These are phyloP conservation scores for Diplosoma virens DNA, from an alignment of 23 tunicate genomes.

Conservation along the genomic window DNA sequence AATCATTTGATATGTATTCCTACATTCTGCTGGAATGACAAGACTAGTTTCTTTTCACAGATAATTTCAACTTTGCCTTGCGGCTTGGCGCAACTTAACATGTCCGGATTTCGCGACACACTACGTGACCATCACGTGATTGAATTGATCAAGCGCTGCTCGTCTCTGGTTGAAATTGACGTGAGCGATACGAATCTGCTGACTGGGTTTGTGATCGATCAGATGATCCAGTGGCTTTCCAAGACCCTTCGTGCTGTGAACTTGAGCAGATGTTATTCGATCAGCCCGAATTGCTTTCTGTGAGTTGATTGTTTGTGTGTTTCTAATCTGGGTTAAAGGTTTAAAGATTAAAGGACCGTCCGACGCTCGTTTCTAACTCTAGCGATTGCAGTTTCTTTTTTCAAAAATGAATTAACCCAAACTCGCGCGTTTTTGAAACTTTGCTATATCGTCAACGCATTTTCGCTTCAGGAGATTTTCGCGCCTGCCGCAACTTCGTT, in stretches of 20 bases:
- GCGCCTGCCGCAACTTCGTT: constrained; percentile 51
- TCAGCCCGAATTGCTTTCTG: constrained; percentile 77
- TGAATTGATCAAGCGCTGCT: constrained; percentile 53
- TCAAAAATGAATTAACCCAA: no score
- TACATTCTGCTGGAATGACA: no score
- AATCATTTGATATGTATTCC: no score
- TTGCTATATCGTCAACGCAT: background rate
- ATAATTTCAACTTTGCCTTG: constrained; percentile 53
- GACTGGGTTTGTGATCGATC: constrained; percentile 44
- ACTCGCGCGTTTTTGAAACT: background rate
- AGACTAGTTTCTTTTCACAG: constrained; percentile 38
- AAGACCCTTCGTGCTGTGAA: constrained; percentile 48
- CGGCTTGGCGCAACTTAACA: constrained; percentile 45
- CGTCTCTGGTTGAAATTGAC: constrained; percentile 51
- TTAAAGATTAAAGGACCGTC: no score
- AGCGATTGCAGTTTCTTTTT: no score
- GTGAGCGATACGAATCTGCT: constrained; percentile 79
- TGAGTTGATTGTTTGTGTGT: constrained; percentile 62
- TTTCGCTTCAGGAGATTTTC: constrained; percentile 54
- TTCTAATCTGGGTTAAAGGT: no score
- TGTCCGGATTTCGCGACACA: constrained; percentile 83
- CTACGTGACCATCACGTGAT: constrained; percentile 59
- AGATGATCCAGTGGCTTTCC: constrained; percentile 30
- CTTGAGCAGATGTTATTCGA: constrained; percentile 79
- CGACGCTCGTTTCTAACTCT: no score